Base-by-base conservation (phyloP, 2,113 vertebrate species). In the Ranitomeya imitator region DNA sequence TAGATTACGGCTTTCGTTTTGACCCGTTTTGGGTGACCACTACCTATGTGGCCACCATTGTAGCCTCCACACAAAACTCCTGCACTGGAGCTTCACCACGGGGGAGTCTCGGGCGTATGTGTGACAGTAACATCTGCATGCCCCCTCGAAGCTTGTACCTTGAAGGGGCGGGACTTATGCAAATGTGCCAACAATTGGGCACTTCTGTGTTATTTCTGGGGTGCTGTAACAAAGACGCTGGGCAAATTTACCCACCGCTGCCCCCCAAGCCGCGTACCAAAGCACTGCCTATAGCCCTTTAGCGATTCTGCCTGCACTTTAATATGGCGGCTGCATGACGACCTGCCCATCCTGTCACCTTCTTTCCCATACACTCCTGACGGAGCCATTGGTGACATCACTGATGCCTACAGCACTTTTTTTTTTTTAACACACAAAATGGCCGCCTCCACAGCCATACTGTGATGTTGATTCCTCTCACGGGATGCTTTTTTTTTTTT, bases 281-380 rank as follows among this genome's bases (percentile, higher is more conserved):
- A 76, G 37, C 73, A 51, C 73, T 76, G 37, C 12, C 55, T 61
- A 6, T 8, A 31, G 51, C n/a, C 63, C 2, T 31, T 52, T 21
- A n/a, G 19, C 45, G 52, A n/a, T n/a, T 31, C 51, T 69, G 37
- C 63, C 81, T 83, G 81, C 81, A 83, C 63, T 69, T 69, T 69
- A 83, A 52, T 10, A 83, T 83, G 81, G 51, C 63, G 45, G 63
- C 81, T 83, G 19, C n/a, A 7, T 23, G 26, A 15, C 19, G 81
- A 83, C 31, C 37, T 65, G 10, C 0, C 71, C 31, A 67, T 21
- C 21, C n/a, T 45, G 79, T 7, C n/a, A n/a, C n/a, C 60, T 0
- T n/a, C 9, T n/a, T 9, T 2, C 7, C 21, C 12, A n/a, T 1
- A 57, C 77, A 57, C 77, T 79, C 77, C 52, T 13, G 78, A 79